Percentiles rank a stretch among this genome's conserved stretches.
Evolutionary conservation across 2,888 invertebrate species (phyloP).

Genomic region (Brachyptera risi): DNA sequence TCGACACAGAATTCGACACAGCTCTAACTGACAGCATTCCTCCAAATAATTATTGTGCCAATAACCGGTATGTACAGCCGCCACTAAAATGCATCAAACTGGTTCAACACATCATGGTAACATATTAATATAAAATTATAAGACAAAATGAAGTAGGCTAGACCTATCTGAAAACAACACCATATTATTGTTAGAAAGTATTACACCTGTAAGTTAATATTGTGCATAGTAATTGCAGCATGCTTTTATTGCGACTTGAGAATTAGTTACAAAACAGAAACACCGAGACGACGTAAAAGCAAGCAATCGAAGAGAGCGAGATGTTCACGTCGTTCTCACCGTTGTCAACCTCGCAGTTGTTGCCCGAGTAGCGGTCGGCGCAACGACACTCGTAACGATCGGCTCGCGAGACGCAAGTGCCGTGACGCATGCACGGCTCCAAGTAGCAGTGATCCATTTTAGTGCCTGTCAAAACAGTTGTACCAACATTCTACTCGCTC

Average conservation of each 20-base stretch:
- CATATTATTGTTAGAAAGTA: no score
- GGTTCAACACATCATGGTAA: no score
- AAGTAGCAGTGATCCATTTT: constrained; percentile 63
- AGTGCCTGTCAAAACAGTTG: constrained; percentile 28
- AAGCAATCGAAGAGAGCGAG: not conserved
- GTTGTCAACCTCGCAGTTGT: constrained; percentile 79
- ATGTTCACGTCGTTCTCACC: constrained; percentile 42
- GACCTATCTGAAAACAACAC: no score
- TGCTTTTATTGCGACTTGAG: not conserved
- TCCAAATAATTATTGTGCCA: no score
- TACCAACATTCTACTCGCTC: constrained; percentile 21
- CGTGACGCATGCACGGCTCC: constrained; percentile 80
- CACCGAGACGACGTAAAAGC: not conserved
- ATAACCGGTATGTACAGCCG: no score
- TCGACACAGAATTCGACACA: no score
- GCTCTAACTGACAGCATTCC: no score
- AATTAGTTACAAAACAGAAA: not conserved
- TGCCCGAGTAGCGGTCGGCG: constrained; percentile 76
- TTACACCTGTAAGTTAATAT: no score
- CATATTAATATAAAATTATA: no score
- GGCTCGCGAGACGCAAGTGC: constrained; percentile 69
- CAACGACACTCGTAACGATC: constrained; percentile 83
- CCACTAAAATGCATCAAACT: no score
- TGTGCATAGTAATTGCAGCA: not conserved
- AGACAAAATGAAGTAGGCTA: no score